phyloP scores from a whole-genome alignment of 1,140 invertebrate genomes.

The Heliconius himera region DNA sequence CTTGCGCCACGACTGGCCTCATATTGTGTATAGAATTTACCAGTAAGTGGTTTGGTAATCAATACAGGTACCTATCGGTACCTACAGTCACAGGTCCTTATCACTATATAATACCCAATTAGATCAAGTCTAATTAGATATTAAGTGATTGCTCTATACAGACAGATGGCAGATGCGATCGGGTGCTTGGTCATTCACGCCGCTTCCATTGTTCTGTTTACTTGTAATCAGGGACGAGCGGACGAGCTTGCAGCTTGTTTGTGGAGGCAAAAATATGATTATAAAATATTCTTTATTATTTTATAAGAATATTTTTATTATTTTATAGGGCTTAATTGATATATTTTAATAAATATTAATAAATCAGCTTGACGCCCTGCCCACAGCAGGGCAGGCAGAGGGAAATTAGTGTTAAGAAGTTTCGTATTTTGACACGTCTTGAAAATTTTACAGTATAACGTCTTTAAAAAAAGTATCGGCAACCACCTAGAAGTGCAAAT shows the following conservation, averaged over 20 bases:
- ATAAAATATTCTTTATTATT: background rate
- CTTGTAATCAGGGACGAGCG: conserved; percentile 18
- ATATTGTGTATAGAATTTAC: too few relatives aligned
- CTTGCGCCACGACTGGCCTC: too few relatives aligned
- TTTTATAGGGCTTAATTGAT: too few relatives aligned
- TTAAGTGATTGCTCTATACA: conserved; percentile 34
- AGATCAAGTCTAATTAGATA: conserved; percentile 32
- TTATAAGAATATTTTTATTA: too few relatives aligned
- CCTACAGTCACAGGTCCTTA: background rate
- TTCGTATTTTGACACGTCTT: too few relatives aligned
- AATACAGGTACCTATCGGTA: background rate
- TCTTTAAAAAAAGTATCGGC: too few relatives aligned
- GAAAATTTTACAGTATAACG: too few relatives aligned
- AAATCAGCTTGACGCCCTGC: too few relatives aligned
- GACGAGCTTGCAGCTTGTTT: background rate
- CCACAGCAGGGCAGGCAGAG: too few relatives aligned
- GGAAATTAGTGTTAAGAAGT: too few relatives aligned
- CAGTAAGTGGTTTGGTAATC: background rate
- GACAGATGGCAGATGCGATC: conserved; percentile 40
- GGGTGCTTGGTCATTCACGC: conserved; percentile 22
- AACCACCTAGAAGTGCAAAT: too few relatives aligned
- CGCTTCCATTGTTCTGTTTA: conserved; percentile 33
- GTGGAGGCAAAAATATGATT: background rate
- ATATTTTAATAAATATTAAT: too few relatives aligned
- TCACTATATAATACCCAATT: background rate